Evolutionary conservation across 2,797 vertebrate genomes (phyloP), one percentile per base, ranked within the genome.

Genomic region (Tiaroga cobitis): DNA sequence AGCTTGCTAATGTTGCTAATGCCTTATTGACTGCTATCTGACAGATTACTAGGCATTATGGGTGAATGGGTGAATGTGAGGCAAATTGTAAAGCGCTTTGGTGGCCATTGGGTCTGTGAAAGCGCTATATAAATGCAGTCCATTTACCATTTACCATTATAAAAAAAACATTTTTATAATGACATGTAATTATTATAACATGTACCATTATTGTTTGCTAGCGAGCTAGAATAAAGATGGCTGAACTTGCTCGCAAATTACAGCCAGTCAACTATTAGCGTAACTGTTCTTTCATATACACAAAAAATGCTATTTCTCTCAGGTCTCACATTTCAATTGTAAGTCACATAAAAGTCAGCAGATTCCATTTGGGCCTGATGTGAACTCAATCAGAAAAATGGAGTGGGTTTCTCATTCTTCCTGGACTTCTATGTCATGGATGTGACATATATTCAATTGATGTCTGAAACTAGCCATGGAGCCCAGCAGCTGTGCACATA

Each of bases 371-470:
- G n/a, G 26, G 29, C 21, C 26, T 63, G 26, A 39, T 80, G 74
- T 81, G 56, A 72, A 43, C 87, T 70, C 76, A 65, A 79, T 87
- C 75, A 82, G 76, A 41, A 83, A 79, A 56, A 79, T 49, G 32
- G 63, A 18, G 54, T 41, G 34, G 37, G n/a, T 77, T 69, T 70
- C 29, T 61, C 18, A 8, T 78, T 59, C 37, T 46, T 63, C 21
- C 46, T 59, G 29, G 11, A 79, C 21, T 72, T 59, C n/a, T 72
- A 34, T 80, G 39, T 51, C 63, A 59, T 59, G 24, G 16, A 63
- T 59, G 26, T 49, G 54, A 41, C 26, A 72, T 49, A 61, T 24
- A 70, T 79, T 46, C 2, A 67, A 79, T 85, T 79, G 67, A 79
- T 72, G 32, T 72, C 15, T 80, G 29, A 85, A 79, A 49, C 65